Percentiles rank a stretch among this genome's conserved stretches.
Conservation (phyloP, 2,113 vertebrate species). For the Oryzias celebensis region DNA sequence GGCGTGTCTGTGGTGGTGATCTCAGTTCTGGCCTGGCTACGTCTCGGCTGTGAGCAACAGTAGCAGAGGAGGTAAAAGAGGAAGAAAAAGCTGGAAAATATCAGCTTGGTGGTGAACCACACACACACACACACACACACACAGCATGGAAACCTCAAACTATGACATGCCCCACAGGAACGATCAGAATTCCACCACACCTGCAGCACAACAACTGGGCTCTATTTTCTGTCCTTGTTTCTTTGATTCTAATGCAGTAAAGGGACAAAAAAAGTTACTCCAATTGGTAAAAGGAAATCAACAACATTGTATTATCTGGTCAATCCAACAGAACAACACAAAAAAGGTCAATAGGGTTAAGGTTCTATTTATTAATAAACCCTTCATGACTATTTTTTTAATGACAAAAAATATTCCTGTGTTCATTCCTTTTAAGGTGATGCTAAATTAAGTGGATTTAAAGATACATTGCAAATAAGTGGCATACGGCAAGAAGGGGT, state of each 20-base stretch:
- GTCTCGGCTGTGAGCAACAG: slow-evolving; percentile 1
- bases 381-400: too few species aligned
- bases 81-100: slow-evolving; percentile 12
- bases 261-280: not conserved
- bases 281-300: too few species aligned
- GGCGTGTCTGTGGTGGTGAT: slow-evolving; percentile 52
- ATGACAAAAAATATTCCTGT: too few species aligned
- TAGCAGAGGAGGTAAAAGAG: not conserved
- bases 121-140: slow-evolving; percentile 15
- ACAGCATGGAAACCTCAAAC: slow-evolving; percentile 20
- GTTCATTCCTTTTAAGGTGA: too few species aligned
- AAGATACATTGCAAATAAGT: too few species aligned
- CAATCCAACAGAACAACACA: too few species aligned
- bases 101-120: slow-evolving; percentile 38
- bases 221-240: slow-evolving; percentile 8
- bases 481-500: too few species aligned
- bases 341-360: too few species aligned
- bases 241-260: not conserved
- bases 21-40: slow-evolving; percentile 16
- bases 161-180: slow-evolving; percentile 56
- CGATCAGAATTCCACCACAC: slow-evolving; percentile 53
- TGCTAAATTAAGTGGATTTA: too few species aligned
- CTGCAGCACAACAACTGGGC: slow-evolving; percentile 36
- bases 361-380: too few species aligned
- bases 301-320: too few species aligned